Evolutionary conservation across 2,888 invertebrate species (phyloP).

Genomic region (Drosophila prostipennis): DNA sequence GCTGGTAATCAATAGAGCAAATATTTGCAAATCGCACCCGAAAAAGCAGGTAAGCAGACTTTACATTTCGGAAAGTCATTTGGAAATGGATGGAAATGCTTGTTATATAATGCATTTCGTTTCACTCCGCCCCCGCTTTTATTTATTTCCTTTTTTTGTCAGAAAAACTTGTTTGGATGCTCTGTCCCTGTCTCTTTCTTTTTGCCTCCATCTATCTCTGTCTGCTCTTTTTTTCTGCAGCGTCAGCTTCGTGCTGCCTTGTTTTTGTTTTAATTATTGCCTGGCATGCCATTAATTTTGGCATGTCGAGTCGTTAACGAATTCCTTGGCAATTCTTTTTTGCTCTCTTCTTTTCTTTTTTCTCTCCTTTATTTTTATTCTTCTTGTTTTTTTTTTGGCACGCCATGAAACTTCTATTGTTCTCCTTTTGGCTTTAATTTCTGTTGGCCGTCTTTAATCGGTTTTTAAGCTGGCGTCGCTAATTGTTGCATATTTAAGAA

Average conservation of each 20-base stretch:
- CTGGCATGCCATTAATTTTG: constrained; percentile 84
- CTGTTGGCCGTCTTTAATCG: constrained; percentile 35
- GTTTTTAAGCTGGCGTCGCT: constrained; percentile 52
- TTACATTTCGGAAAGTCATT: constrained; percentile 30
- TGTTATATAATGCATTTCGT: constrained; percentile 60
- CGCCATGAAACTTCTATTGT: constrained; percentile 55
- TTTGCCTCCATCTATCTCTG: constrained; percentile 15
- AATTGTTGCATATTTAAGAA: constrained; percentile 65
- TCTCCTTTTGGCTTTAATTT: constrained; percentile 39
- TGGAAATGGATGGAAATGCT: constrained; percentile 28
- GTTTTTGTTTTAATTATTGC: constrained; percentile 83
- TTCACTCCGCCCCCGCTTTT: constrained; percentile 41
- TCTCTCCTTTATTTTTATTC: constrained; percentile 1
- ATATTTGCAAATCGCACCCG: constrained; percentile 69
- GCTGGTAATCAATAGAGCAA: constrained; percentile 73
- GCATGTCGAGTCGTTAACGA: constrained; percentile 84
- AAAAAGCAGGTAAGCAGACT: constrained; percentile 14
- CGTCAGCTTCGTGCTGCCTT: constrained; percentile 56
- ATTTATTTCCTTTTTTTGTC: background rate
- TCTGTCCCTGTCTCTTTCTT: constrained; percentile 26
- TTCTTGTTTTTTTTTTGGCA: constrained; percentile 55
- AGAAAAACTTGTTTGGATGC: constrained; percentile 60
- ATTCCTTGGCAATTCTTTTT: constrained; percentile 76
- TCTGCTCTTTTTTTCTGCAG: constrained; percentile 36
- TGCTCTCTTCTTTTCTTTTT: constrained; percentile 24